Percentiles rank a stretch among this genome's conserved stretches.
Evolutionary conservation across 1,140 invertebrate genomes (phyloP).

Genomic region (Drosophila novamexicana): DNA sequence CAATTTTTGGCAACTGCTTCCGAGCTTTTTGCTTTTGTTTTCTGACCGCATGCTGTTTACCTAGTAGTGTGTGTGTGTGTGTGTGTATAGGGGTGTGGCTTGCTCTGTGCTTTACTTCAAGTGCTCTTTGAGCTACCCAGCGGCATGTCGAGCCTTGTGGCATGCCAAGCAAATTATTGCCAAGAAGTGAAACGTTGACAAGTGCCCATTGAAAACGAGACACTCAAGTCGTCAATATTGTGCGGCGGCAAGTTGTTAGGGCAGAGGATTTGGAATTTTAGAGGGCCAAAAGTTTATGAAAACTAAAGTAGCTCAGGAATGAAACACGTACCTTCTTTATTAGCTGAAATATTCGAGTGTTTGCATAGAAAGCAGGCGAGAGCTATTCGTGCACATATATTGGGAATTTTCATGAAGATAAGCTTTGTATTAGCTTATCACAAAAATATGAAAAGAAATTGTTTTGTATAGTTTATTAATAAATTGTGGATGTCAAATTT

Average conservation of each 20-base stretch:
- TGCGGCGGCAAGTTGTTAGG: neutral
- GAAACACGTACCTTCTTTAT: slow-evolving; percentile 26
- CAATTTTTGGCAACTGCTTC: slow-evolving; percentile 67
- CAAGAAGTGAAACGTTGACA: slow-evolving; percentile 68
- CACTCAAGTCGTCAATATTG: slow-evolving; percentile 46
- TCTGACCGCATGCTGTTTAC: slow-evolving; percentile 53
- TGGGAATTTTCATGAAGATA: neutral
- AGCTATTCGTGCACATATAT: neutral
- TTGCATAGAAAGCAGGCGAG: neutral
- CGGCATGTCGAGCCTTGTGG: slow-evolving; percentile 58
- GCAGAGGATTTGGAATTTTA: slow-evolving; percentile 14
- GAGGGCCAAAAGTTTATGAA: slow-evolving; percentile 3
- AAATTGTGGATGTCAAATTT: neutral
- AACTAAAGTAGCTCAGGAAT: neutral
- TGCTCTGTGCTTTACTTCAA: slow-evolving; percentile 46
- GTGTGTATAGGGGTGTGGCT: slow-evolving; percentile 16
- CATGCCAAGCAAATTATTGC: slow-evolving; percentile 49
- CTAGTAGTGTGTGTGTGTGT: neutral
- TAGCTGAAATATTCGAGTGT: slow-evolving; percentile 1
- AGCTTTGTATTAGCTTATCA: neutral
- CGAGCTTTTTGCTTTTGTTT: slow-evolving; percentile 64
- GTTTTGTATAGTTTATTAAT: neutral
- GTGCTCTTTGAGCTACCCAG: slow-evolving; percentile 59
- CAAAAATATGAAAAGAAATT: too few relatives aligned
- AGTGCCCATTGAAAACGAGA: slow-evolving; percentile 52